These are phyloP conservation scores for Onychomys leucogaster DNA, from an alignment of 2,797 vertebrate genomes.

Conservation along the genomic window DNA sequence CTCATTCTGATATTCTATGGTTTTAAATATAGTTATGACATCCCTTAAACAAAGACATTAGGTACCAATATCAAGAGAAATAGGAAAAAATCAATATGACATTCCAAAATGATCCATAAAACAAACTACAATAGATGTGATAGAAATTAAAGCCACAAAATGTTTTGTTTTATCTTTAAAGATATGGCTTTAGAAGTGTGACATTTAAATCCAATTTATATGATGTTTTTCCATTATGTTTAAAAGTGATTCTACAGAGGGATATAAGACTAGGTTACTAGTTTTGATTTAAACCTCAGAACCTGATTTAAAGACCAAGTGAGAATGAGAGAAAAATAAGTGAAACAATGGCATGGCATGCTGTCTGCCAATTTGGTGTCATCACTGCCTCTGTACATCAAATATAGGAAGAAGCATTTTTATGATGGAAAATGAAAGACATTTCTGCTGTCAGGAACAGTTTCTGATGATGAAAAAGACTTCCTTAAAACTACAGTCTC, in stretches of 20 bases:
- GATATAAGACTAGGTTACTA: conserved; percentile 49
- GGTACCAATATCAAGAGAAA: conserved; percentile 32
- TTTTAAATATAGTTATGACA: conserved; percentile 51
- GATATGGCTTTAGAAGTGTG: conserved; percentile 50
- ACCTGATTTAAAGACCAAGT: conserved; percentile 62
- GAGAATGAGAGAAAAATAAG: conserved; percentile 38
- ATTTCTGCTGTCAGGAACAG: conserved; percentile 62
- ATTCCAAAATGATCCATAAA: conserved; percentile 40
- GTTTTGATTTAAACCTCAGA: conserved; percentile 41
- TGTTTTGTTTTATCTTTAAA: conserved; percentile 62
- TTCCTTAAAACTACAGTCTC: conserved; percentile 66
- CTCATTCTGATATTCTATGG: conserved; percentile 34
- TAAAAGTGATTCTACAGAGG: conserved; percentile 51
- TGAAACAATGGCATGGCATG: background rate
- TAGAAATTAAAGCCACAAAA: conserved; percentile 55
- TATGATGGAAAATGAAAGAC: conserved; percentile 55
- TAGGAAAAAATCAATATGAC: conserved; percentile 49
- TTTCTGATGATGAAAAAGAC: conserved; percentile 69
- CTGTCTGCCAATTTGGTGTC: conserved; percentile 61
- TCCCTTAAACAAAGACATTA: conserved; percentile 24
- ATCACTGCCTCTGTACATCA: conserved; percentile 39
- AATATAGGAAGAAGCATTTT: conserved; percentile 62
- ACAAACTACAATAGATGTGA: conserved; percentile 19
- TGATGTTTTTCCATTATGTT: conserved; percentile 61
- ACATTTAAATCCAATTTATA: conserved; percentile 65